Conservation (phyloP, 1,140 invertebrate genomes). For the Plodia interpunctella region DNA sequence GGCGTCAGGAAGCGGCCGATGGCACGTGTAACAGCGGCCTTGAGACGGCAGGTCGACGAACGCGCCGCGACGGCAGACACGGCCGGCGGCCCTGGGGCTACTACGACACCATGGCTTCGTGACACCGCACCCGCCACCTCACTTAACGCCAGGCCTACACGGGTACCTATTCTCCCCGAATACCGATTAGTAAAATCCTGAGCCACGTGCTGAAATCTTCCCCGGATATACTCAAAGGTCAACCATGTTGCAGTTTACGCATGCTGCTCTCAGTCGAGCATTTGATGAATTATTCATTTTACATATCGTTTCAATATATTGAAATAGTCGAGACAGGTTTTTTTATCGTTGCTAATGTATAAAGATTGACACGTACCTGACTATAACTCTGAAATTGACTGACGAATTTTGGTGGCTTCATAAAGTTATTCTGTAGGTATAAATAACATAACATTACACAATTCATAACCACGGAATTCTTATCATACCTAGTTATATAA, state of each 20-base stretch:
- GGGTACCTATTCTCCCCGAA: neutral
- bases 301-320: slow-evolving; percentile 27
- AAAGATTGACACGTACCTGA: neutral
- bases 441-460: too few species aligned
- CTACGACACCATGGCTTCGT: slow-evolving; percentile 40
- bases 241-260: slow-evolving; percentile 23
- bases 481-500: too few species aligned
- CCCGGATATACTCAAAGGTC: slow-evolving; percentile 22
- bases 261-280: slow-evolving; percentile 14
- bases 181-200: slow-evolving; percentile 17
- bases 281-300: slow-evolving; percentile 32
- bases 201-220: neutral
- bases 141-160: slow-evolving; percentile 6
- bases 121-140: slow-evolving; percentile 26
- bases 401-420: too few species aligned
- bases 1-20: slow-evolving; percentile 67
- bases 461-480: too few species aligned
- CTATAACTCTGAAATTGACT: too few species aligned
- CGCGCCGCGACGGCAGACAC: slow-evolving; percentile 48
- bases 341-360: slow-evolving; percentile 22
- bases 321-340: slow-evolving; percentile 27
- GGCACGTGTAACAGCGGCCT: slow-evolving; percentile 72
- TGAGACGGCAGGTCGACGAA: slow-evolving; percentile 71
- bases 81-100: slow-evolving; percentile 34
- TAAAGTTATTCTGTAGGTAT: too few species aligned